Evolutionary conservation across 2,888 invertebrate species (phyloP).

Genomic region (Hypsopygia costalis): DNA sequence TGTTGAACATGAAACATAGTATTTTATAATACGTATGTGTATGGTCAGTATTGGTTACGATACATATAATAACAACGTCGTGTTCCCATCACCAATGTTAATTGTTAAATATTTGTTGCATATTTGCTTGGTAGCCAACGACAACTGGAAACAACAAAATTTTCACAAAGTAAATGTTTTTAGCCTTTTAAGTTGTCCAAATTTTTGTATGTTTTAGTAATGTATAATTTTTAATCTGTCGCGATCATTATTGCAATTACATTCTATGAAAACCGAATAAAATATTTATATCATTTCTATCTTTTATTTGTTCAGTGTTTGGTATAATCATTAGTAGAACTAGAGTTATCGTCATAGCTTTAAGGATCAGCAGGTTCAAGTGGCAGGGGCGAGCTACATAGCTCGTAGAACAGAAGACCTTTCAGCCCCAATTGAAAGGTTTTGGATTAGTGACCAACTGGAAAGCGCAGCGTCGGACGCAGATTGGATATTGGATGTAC

Average conservation of each 20-base stretch:
- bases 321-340: too few species aligned
- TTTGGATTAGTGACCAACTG: too few species aligned
- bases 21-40: slow-evolving; percentile 49
- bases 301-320: slow-evolving; percentile 24
- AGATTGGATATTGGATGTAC: too few species aligned
- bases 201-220: slow-evolving; percentile 46
- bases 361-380: too few species aligned
- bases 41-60: slow-evolving; percentile 29
- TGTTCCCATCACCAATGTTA: slow-evolving; percentile 11
- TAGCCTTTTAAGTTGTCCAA: slow-evolving; percentile 39
- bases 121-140: slow-evolving; percentile 16
- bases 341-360: too few species aligned
- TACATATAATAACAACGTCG: slow-evolving; percentile 13
- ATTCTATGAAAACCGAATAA: slow-evolving; percentile 64
- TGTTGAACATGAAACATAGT: slow-evolving; percentile 58
- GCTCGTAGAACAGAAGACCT: too few species aligned
- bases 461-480: too few species aligned
- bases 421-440: too few species aligned
- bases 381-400: too few species aligned
- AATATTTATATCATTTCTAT: slow-evolving; percentile 56
- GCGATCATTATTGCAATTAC: slow-evolving; percentile 60
- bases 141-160: slow-evolving; percentile 15
- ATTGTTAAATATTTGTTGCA: slow-evolving; percentile 13
- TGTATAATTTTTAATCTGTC: slow-evolving; percentile 50
- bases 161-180: slow-evolving; percentile 22